Percentiles rank a stretch among this genome's conserved stretches.
These are phyloP conservation scores for Drosophila parvula DNA, from an alignment of 1,140 invertebrate genomes.

Conservation along the genomic window DNA sequence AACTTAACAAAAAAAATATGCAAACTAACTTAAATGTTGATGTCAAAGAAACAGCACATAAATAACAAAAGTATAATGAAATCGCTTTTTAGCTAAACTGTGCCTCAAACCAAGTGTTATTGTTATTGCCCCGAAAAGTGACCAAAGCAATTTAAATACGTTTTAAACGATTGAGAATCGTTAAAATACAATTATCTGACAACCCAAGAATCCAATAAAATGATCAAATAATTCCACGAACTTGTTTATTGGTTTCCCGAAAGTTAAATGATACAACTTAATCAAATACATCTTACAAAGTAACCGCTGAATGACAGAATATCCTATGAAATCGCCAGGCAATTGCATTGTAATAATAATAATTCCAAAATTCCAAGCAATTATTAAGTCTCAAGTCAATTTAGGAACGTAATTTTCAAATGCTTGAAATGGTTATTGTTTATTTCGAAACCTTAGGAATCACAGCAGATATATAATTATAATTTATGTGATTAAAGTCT, in stretches of 20 bases:
- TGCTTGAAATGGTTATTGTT: neutral
- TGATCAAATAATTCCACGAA: slow-evolving; percentile 8
- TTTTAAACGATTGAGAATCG: slow-evolving; percentile 1
- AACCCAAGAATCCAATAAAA: neutral
- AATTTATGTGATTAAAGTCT: neutral
- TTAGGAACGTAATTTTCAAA: neutral
- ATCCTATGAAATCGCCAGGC: neutral
- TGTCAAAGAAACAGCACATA: slow-evolving; percentile 14
- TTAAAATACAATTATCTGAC: slow-evolving; percentile 10
- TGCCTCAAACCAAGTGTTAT: slow-evolving; percentile 6
- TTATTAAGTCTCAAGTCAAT: neutral
- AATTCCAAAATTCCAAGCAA: neutral
- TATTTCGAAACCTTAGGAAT: neutral
- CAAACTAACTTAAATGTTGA: slow-evolving; percentile 7
- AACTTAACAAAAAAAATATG: slow-evolving; percentile 1
- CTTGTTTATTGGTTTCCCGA: neutral
- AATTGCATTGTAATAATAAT: neutral
- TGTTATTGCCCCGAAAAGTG: slow-evolving; percentile 7
- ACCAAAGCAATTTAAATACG: slow-evolving; percentile 8
- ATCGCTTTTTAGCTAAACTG: slow-evolving; percentile 8
- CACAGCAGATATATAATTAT: neutral
- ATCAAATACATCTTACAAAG: neutral
- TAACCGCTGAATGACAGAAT: neutral
- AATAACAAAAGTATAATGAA: slow-evolving; percentile 12
- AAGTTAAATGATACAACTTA: neutral